phyloP scores from a whole-genome alignment of 2,113 vertebrate genomes.

The Thunnus thynnus region DNA sequence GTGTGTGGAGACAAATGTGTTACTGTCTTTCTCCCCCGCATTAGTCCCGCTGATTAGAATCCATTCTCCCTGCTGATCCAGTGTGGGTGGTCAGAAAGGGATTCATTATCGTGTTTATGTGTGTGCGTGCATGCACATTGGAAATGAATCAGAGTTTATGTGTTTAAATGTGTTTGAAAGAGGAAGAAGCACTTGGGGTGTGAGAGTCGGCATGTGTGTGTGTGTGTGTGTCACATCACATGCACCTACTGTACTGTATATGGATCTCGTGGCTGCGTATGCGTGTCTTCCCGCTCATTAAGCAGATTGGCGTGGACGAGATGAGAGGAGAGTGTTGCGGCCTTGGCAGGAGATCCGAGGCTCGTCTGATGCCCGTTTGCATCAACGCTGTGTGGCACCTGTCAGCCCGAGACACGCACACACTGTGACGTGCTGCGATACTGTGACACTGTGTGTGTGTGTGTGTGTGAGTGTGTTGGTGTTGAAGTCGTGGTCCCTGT shows the following conservation, averaged over 20 bases:
- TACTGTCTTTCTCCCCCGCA: constrained; percentile 57
- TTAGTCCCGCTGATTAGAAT: constrained; percentile 69
- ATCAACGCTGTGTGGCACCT: constrained; percentile 81
- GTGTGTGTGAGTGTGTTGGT: constrained; percentile 47
- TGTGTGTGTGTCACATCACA: constrained; percentile 44
- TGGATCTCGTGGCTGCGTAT: constrained; percentile 46
- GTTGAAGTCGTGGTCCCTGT: constrained; percentile 47
- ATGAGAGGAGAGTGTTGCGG: constrained; percentile 47
- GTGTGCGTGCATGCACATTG: constrained; percentile 22
- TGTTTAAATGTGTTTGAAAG: constrained; percentile 13
- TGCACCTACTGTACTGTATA: constrained; percentile 50
- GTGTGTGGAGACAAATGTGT: constrained; percentile 51
- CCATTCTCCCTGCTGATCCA: constrained; percentile 68
- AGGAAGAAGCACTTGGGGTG: constrained; percentile 48
- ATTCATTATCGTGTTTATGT: constrained; percentile 50
- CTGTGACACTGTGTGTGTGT: constrained; percentile 47
- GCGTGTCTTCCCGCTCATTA: constrained; percentile 69
- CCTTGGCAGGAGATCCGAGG: constrained; percentile 61
- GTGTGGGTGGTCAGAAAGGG: constrained; percentile 71
- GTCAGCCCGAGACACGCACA: constrained; percentile 70
- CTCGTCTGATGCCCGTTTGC: constrained; percentile 78
- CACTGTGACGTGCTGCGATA: constrained; percentile 67
- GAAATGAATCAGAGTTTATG: constrained; percentile 49
- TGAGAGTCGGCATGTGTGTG: constrained; percentile 23
- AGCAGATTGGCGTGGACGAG: constrained; percentile 60